Base-by-base conservation (phyloP, 2,113 vertebrate genomes). In the Anolis carolinensis region DNA sequence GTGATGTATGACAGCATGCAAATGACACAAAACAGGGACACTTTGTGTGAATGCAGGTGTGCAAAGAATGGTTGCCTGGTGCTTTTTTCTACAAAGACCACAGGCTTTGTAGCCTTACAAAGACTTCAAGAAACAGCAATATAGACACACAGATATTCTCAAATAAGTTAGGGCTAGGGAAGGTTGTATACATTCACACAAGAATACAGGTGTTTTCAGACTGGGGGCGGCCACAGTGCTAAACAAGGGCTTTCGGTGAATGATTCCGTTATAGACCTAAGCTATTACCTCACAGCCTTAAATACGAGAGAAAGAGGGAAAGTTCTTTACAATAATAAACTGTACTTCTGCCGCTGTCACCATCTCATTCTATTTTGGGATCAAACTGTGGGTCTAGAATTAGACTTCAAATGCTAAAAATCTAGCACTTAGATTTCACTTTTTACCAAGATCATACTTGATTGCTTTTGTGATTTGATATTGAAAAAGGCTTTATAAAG, bases 1-100 rank as follows among this genome's bases (percentile, higher is more conserved):
- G 73, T 79, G 82, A 77, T 93, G 84, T 79, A 44, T 13, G 87
- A 85, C 68, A 0, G 0, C 73, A 85, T 67, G 86, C 1, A 2
- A 86, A 71, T 59, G 91, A 89, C 91, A 90, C 87, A 84, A 65
- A 75, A 16, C 89, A 82, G 0, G 0, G 89, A 91, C 80, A 89
- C 83, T 93, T 86, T 85, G 84, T 82, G 83, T 32, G 88, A 92
- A 91, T 23, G 91, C 89, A 90, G 81, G 77, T 85, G 78, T 52
- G 84, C 0, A 1, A 74, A 82, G 32, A 85, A 92, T 81, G 78
- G 59, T 48, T 81, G 7, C 36, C 74, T 92, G 63, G 65, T 74
- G 55, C 65, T 86, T 48, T 68, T 73, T 52, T 32, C 9, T 32
- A 67, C 83, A 79, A 90, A 82, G 79, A 85, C 75, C 75, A 79